A percentile compares a stretch with the other conserved stretches of the same genome.
phyloP scores from a whole-genome alignment of 2,888 invertebrate species.

The Chrysina gloriosa region DNA sequence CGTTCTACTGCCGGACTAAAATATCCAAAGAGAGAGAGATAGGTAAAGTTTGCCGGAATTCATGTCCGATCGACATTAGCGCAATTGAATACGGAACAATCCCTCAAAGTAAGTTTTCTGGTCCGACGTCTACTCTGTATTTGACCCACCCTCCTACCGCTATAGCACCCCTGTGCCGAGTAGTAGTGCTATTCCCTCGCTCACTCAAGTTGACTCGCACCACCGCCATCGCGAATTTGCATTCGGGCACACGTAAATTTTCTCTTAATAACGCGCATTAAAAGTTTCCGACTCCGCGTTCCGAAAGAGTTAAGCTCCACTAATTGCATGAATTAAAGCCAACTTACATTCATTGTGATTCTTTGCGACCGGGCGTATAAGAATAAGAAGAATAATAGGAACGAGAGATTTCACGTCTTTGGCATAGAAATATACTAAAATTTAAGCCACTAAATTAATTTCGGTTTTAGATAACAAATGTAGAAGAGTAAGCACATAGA shows the following conservation, averaged over 20 bases:
- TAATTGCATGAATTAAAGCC: conserved; percentile 64
- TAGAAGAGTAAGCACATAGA: too few species aligned
- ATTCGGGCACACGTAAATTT: conserved; percentile 59
- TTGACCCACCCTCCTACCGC: not conserved
- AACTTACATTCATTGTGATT: conserved; percentile 64
- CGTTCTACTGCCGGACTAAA: conserved; percentile 1
- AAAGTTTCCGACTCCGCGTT: conserved; percentile 61
- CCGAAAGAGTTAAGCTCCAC: conserved; percentile 62
- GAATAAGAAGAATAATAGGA: conserved; percentile 29
- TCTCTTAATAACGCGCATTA: conserved; percentile 64
- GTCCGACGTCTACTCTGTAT: conserved; percentile 21
- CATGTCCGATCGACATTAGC: conserved; percentile 42
- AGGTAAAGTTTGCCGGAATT: conserved; percentile 11
- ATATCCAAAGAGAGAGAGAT: not conserved
- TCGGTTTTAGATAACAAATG: too few species aligned
- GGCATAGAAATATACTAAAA: not conserved
- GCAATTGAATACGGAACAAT: conserved; percentile 44
- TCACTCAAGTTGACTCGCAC: conserved; percentile 12
- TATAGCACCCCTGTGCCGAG: not conserved
- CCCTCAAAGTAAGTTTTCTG: conserved; percentile 37
- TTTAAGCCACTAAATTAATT: too few species aligned
- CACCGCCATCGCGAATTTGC: conserved; percentile 42
- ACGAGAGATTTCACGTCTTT: not conserved
- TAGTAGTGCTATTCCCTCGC: not conserved
- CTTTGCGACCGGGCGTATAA: conserved; percentile 51